A percentile compares a stretch with the other conserved stretches of the same genome.
These are phyloP conservation scores for Bacillus rossius DNA, from an alignment of 1,140 invertebrate genomes.

Conservation along the genomic window DNA sequence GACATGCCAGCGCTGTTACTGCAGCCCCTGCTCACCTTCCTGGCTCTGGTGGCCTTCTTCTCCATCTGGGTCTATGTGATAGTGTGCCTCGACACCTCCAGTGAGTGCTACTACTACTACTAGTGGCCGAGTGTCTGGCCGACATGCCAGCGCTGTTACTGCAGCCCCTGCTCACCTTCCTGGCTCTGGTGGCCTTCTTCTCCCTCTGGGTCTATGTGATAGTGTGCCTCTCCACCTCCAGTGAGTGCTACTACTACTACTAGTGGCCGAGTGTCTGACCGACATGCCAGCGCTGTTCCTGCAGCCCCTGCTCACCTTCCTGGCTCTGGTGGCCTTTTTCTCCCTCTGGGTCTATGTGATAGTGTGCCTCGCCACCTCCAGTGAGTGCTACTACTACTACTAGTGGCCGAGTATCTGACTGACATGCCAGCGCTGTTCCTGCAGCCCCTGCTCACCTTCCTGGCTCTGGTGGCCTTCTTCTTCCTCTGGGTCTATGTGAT, in stretches of 20 bases:
- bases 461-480: constrained; percentile 71
- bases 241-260: no score
- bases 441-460: constrained; percentile 82
- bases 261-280: no score
- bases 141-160: constrained; percentile 80
- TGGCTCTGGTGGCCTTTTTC: constrained; percentile 71
- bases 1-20: constrained; percentile 80
- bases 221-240: constrained; percentile 59
- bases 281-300: constrained; percentile 80
- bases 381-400: no score
- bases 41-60: constrained; percentile 71
- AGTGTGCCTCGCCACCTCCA: constrained; percentile 59
- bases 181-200: constrained; percentile 71
- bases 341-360: constrained; percentile 81
- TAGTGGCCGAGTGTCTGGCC: no score
- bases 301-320: constrained; percentile 82
- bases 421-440: constrained; percentile 80
- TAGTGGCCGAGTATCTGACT: no score
- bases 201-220: constrained; percentile 81
- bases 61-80: constrained; percentile 81
- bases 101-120: no score
- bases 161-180: constrained; percentile 82
- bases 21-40: constrained; percentile 82
- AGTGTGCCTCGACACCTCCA: constrained; percentile 59
- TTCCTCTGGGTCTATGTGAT: constrained; percentile 80